phyloP scores from a whole-genome alignment of 2,113 vertebrate species.

The Gasterosteus nipponicus region DNA sequence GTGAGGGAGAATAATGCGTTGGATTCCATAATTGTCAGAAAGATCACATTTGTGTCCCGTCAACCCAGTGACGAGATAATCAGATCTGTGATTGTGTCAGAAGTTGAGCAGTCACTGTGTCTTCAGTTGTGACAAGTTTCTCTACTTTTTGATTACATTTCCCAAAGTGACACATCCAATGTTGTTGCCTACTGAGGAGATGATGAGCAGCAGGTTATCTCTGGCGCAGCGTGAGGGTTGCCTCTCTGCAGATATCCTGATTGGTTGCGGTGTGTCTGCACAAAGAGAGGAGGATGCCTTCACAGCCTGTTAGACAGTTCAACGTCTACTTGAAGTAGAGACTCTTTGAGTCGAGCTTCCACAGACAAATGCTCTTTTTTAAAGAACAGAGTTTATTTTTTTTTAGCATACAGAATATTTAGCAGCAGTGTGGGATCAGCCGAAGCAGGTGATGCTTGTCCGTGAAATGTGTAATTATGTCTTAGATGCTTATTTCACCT shows the following conservation, averaged over 20 bases:
- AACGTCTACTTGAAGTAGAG: slow-evolving; percentile 24
- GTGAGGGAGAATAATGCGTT: background rate
- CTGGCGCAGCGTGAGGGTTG: slow-evolving; percentile 59
- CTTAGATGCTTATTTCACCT: background rate
- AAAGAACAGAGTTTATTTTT: slow-evolving; percentile 7
- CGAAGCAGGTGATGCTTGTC: background rate
- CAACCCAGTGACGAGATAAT: slow-evolving; percentile 14
- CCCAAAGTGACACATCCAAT: slow-evolving; percentile 50
- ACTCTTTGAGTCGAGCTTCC: background rate
- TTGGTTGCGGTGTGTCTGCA: slow-evolving; percentile 57
- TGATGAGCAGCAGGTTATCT: slow-evolving; percentile 66
- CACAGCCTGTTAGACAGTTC: slow-evolving; percentile 35
- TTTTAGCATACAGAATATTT: background rate
- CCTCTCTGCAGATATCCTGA: slow-evolving; percentile 57
- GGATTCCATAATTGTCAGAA: background rate
- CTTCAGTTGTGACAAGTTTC: slow-evolving; percentile 40
- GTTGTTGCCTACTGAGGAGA: slow-evolving; percentile 53
- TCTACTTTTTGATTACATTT: slow-evolving; percentile 63
- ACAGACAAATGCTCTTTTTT: slow-evolving; percentile 10
- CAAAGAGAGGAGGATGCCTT: slow-evolving; percentile 52
- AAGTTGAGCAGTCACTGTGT: slow-evolving; percentile 26
- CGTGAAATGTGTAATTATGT: background rate
- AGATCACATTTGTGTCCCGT: background rate
- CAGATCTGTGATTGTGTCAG: slow-evolving; percentile 5
- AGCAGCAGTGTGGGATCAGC: background rate